A percentile compares a stretch with the other conserved stretches of the same genome.
Conservation (phyloP, 2,888 invertebrate species). For the Drosophila putrida region DNA sequence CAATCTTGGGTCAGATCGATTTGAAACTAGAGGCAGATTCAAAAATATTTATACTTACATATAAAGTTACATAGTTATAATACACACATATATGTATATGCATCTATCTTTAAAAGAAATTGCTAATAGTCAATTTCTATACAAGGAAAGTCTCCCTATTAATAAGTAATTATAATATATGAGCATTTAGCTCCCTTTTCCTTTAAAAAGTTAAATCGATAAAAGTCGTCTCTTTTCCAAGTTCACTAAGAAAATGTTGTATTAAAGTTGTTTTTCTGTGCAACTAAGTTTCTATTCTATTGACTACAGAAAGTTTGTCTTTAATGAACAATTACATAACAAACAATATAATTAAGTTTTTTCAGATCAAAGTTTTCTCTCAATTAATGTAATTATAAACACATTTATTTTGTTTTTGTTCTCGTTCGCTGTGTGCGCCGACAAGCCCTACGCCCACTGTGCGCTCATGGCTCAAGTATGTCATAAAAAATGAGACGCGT, state of each 20-base stretch:
- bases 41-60: neutral
- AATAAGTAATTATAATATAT: too few species aligned
- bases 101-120: too few species aligned
- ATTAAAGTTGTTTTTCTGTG: neutral
- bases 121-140: too few species aligned
- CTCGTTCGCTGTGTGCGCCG: neutral
- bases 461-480: conserved; percentile 17
- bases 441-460: conserved; percentile 26
- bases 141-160: too few species aligned
- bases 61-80: too few species aligned
- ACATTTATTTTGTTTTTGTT: conserved; percentile 16
- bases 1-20: neutral
- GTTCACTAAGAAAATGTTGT: neutral
- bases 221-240: too few species aligned
- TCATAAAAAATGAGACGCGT: conserved; percentile 7
- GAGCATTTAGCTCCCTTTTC: too few species aligned
- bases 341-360: neutral
- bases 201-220: too few species aligned
- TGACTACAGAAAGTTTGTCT: too few species aligned
- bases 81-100: too few species aligned
- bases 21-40: neutral
- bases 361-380: neutral
- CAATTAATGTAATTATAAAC: conserved; percentile 16
- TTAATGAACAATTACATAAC: neutral
- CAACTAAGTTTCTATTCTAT: neutral